A percentile compares a stretch with the other conserved stretches of the same genome.
Evolutionary conservation across 1,140 invertebrate species (phyloP).

Genomic region (Mizuhopecten yessoensis): DNA sequence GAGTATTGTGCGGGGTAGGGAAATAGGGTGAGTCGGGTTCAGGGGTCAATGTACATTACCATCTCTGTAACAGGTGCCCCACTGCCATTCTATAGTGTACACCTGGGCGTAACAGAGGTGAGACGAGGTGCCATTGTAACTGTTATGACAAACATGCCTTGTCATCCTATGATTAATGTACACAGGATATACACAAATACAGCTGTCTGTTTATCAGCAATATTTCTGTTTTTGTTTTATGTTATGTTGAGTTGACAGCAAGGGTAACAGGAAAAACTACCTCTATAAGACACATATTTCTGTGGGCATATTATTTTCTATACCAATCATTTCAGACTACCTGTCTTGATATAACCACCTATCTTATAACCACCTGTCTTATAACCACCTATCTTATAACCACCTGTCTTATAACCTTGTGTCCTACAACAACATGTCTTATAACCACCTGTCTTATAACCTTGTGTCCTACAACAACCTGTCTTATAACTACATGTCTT

Average conservation of each 20-base stretch:
- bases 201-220: not conserved
- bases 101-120: not conserved
- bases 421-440: too few species aligned
- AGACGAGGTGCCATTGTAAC: not conserved
- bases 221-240: not conserved
- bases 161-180: not conserved
- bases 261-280: not conserved
- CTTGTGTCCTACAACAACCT: too few species aligned
- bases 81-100: not conserved
- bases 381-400: not conserved
- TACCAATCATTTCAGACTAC: not conserved
- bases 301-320: not conserved
- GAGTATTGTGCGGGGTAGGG: too few species aligned
- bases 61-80: too few species aligned
- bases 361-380: too few species aligned
- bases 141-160: not conserved
- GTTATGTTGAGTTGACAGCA: constrained; percentile 4
- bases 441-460: too few species aligned
- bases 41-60: too few species aligned
- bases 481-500: too few species aligned
- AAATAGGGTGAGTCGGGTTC: too few species aligned
- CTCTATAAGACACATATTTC: too few species aligned
- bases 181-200: not conserved
- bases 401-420: too few species aligned
- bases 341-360: too few species aligned